These are phyloP conservation scores for Hystrix brachyura DNA, from an alignment of 2,113 vertebrate genomes.

Conservation along the genomic window DNA sequence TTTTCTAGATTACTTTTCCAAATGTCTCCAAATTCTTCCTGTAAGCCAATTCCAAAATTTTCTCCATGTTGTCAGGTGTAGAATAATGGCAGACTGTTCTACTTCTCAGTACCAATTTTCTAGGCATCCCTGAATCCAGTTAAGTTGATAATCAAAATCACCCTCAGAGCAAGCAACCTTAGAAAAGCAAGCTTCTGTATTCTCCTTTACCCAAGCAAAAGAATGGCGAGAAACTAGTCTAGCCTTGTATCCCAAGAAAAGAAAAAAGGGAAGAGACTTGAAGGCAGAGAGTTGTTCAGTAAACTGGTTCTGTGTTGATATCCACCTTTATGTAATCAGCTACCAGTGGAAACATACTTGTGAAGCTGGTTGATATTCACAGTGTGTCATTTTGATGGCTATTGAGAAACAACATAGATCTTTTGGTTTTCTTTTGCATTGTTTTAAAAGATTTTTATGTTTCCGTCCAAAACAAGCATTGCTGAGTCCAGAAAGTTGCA, in stretches of 20 bases:
- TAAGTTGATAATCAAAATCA: neutral
- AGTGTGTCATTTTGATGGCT: neutral
- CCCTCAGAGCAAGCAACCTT: neutral
- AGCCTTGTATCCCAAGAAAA: neutral
- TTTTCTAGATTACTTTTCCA: neutral
- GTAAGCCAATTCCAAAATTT: neutral
- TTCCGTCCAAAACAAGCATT: conserved; percentile 5
- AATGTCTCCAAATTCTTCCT: neutral
- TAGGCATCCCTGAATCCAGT: neutral
- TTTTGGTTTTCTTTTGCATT: conserved; percentile 8
- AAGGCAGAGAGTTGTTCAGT: neutral
- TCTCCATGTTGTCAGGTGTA: neutral
- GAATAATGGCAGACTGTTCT: neutral
- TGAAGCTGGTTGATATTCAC: neutral
- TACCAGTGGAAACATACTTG: neutral
- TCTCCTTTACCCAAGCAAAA: neutral
- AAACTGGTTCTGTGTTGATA: neutral
- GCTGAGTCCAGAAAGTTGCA: conserved; percentile 15
- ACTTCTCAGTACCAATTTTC: neutral
- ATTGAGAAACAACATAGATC: neutral
- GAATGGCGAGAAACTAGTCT: neutral
- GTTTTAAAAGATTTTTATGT: neutral
- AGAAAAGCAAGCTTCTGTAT: neutral
- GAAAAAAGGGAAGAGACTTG: neutral
- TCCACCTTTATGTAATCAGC: neutral